Evolutionary conservation across 2,113 vertebrate genomes (phyloP).

Genomic region (Halcyon senegalensis): DNA sequence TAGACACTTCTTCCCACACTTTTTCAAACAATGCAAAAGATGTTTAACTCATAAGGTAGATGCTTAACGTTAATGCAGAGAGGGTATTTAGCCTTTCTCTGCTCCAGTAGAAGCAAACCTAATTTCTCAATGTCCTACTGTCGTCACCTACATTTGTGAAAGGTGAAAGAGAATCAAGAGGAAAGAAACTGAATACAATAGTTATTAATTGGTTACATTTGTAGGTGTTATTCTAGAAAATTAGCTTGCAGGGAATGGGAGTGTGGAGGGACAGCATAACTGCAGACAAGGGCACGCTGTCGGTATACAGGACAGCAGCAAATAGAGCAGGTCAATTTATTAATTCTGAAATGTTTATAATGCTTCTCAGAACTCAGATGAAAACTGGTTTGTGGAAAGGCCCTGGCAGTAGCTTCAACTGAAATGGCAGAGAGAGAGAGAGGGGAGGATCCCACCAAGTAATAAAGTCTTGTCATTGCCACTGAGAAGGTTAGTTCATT

Average conservation of each 20-base stretch:
- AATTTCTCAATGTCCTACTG: not conserved
- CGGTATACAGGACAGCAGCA: not conserved
- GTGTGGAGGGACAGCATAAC: too few species aligned
- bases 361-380: not conserved
- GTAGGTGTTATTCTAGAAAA: not conserved
- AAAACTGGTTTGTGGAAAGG: not conserved
- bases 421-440: not conserved
- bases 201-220: not conserved
- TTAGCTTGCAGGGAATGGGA: not conserved
- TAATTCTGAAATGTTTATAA: not conserved
- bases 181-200: not conserved
- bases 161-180: not conserved
- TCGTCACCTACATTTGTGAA: not conserved
- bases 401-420: not conserved
- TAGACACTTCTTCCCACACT: not conserved
- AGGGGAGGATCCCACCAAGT: not conserved
- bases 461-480: not conserved
- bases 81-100: not conserved
- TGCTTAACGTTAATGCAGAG: rapidly evolving
- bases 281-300: not conserved
- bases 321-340: not conserved
- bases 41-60: not conserved
- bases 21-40: not conserved
- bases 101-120: not conserved
- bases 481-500: not conserved